Conservation (phyloP, 2,113 vertebrate genomes). For the Helogale parvula region DNA sequence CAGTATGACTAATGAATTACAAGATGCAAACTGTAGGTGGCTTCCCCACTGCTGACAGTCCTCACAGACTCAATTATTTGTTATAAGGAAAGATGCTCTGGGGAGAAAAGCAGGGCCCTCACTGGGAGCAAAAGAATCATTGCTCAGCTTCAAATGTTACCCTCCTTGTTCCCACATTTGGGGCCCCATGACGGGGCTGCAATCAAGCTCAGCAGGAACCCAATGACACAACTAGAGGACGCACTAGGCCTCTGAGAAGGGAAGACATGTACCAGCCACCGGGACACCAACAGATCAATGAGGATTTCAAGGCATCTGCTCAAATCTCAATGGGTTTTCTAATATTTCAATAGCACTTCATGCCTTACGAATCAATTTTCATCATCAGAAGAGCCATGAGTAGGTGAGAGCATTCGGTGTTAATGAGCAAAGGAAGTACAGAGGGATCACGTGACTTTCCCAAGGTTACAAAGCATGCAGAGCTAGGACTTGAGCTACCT, state of each 20-base stretch:
- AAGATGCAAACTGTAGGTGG: neutral
- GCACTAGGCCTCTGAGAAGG: neutral
- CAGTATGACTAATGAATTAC: neutral
- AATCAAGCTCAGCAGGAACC: neutral
- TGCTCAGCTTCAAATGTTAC: neutral
- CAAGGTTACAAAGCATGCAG: neutral
- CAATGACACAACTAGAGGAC: neutral
- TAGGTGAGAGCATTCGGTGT: neutral
- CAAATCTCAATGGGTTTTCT: neutral
- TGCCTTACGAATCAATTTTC: neutral
- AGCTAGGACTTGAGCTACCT: neutral
- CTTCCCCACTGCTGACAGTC: neutral
- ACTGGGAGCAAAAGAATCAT: neutral
- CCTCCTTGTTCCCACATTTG: neutral
- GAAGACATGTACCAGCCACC: neutral
- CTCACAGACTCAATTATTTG: neutral
- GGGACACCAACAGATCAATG: neutral
- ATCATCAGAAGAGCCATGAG: neutral
- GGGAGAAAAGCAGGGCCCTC: neutral
- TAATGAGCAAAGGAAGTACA: neutral
- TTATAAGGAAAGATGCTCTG: neutral
- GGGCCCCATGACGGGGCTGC: neutral
- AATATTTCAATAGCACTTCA: neutral
- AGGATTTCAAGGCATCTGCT: neutral
- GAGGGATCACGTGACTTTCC: neutral